Evolutionary conservation across 2,113 vertebrate species (phyloP), one percentile per base, ranked within the genome.

Genomic region (Urocynchramus pylzowi): DNA sequence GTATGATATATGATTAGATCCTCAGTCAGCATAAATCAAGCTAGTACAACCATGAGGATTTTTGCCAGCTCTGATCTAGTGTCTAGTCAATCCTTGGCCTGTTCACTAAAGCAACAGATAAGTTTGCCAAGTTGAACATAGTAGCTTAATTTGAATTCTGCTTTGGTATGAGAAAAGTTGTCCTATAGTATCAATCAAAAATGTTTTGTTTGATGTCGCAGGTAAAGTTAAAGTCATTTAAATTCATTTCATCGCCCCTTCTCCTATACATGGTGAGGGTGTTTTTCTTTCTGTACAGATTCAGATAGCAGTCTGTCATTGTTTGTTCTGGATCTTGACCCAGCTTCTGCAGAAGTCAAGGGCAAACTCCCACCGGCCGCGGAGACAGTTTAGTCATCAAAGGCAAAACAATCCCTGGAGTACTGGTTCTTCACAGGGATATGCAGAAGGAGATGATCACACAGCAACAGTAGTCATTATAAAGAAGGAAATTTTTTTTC

Each of bases 21-120:
- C 60, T 87, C 37, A 65, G 57, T 89, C n/a, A 56, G 39, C 33
- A 73, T 76, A 90, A 94, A 85, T 91, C 84, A 90, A 13, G 57
- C 54, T 69, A 61, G 13, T 93, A 71, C 13, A 91, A 61, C 18
- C 42, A 65, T 0, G 2, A 76, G 35, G 70, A 93, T 61, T 95
- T 93, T 79, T 87, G 78, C 70, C 91, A 91, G 61, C 60, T 91
- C 77, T 95, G 73, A 89, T 89, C 65, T 53, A 82, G 77, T 79
- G 44, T 91, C 68, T 91, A 71, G 87, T 93, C 87, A 91, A 47
- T 76, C 71, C 71, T 94, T 94, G 84, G 61, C 82, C 13, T 73
- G 23, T 85, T 50, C 47, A n/a, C 67, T 91, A 47, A 87, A 94
- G 61, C 61, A 93, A 71, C 49, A 85, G 31, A 22, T 21, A 45